A percentile compares a stretch with the other conserved stretches of the same genome.
Conservation (phyloP, 2,113 vertebrate species). For the Eolophus roseicapilla region DNA sequence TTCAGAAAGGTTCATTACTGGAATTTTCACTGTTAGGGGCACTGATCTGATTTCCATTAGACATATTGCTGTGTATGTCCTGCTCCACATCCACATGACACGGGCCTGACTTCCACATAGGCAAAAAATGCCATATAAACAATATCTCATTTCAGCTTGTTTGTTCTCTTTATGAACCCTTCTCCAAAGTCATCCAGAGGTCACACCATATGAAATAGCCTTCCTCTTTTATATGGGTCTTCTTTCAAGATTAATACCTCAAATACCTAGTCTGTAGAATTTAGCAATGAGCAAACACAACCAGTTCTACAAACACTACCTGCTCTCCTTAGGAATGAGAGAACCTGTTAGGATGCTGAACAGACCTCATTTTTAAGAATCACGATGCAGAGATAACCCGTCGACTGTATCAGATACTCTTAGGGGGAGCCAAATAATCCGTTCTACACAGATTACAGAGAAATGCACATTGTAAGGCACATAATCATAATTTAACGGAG, state of each 20-base stretch:
- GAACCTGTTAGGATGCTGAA: not conserved
- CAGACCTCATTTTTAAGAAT: not conserved
- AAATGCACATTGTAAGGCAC: not conserved
- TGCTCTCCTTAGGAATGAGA: not conserved
- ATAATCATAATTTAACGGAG: not conserved
- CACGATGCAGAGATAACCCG: not conserved
- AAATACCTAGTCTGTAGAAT: not conserved
- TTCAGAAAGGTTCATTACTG: not conserved
- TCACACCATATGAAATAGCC: not conserved
- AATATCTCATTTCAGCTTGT: not conserved
- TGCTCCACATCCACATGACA: not conserved
- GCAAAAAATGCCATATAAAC: not conserved
- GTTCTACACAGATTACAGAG: not conserved
- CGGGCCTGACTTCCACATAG: not conserved
- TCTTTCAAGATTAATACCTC: constrained; percentile 19
- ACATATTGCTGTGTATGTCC: not conserved
- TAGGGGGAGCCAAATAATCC: not conserved
- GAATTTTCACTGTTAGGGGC: not conserved
- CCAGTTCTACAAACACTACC: not conserved
- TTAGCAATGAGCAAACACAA: not conserved
- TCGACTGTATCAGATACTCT: not conserved
- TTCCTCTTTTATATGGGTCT: not conserved
- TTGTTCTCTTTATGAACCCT: not conserved
- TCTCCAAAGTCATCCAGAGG: constrained; percentile 8
- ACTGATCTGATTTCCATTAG: not conserved